Base-by-base conservation (phyloP, 2,888 invertebrate genomes). In the Notocelia uddmanniana region DNA sequence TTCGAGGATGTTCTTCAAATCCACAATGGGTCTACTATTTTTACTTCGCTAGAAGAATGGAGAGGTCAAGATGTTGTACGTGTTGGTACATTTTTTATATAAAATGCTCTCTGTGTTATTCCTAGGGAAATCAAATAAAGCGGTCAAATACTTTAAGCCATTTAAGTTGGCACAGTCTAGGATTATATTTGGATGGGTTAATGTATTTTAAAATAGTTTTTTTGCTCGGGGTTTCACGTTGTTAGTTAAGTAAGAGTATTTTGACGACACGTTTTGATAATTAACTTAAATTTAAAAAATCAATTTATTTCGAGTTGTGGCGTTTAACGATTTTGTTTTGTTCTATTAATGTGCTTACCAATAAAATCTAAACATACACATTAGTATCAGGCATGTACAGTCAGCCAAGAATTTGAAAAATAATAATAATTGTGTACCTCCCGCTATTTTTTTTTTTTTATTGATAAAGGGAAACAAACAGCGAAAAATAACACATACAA, bases 61-160 rank as follows among this genome's bases (percentile, higher is more conserved):
- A 26, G 55, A 41, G 57, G 64, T 64, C 63, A 71, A 71, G 63
- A 58, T 37, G 66, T 37, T 45, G 41, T 26, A 58, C 57, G 63
- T 63, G 57, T 23, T 62, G 41, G 68, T 69, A 67, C 54, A 66
- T 60, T 66, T 71, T 71, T 66, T 54, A 66, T 66, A 18, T n/a
- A 59, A 34, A 71, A 54, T 23, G 15, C 59, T 59, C 54, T 59
- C 54, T 45, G 59, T 59, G 57, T 41, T 26, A 52, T 59, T 58
- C 45, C 59, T 18, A 54, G 66, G 59, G 52, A 66, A 70, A 70
- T 66, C 52, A 60, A 54, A 71, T 52, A 48, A 31, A 52, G n/a
- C 45, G 15, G 31, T 41, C n/a, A 15, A 41, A 15, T 15, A 41
- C 3, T 41, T 15, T 11, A 41, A 2, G 13, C 15, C 41, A 15